Conservation (phyloP, 1,140 invertebrate species). For the Bombus haemorrhoidalis region DNA sequence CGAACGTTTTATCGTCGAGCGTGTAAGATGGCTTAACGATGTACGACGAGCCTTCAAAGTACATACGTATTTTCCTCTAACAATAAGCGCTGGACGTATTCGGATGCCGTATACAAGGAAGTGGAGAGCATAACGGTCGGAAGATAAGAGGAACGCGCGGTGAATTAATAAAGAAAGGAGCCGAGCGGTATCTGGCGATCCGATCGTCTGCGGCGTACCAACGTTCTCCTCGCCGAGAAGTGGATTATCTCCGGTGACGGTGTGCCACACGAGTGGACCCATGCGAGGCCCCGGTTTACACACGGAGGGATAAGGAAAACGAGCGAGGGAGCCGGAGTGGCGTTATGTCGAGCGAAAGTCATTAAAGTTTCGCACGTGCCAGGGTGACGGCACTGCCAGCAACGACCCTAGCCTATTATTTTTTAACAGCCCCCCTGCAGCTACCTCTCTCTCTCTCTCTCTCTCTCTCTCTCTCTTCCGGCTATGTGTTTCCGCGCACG, state of each 20-base stretch:
- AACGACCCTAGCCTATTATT: constrained; percentile 67
- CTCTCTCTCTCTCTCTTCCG: neutral
- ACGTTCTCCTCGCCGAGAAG: constrained; percentile 53
- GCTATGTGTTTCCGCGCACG: neutral
- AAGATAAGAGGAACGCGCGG: constrained; percentile 4
- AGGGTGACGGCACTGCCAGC: constrained; percentile 43
- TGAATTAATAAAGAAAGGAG: constrained; percentile 42
- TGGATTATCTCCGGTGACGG: constrained; percentile 60
- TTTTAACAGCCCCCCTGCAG: constrained; percentile 64
- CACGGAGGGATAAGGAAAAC: constrained; percentile 8
- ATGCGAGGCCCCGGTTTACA: constrained; percentile 9
- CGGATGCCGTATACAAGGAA: neutral
- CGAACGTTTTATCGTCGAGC: too few species aligned
- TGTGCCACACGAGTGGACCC: constrained; percentile 53
- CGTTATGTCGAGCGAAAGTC: constrained; percentile 56
- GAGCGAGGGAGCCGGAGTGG: neutral
- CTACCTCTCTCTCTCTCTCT: neutral
- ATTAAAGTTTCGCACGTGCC: constrained; percentile 73
- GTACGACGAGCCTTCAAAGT: neutral
- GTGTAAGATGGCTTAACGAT: neutral
- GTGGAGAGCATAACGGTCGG: neutral
- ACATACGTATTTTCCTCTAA: neutral
- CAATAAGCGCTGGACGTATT: neutral
- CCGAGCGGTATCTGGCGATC: constrained; percentile 9
- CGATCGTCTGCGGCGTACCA: constrained; percentile 33